Evolutionary conservation across 2,113 vertebrate species (phyloP), one percentile per base, ranked within the genome.

Genomic region (Oncorhynchus clarkii): DNA sequence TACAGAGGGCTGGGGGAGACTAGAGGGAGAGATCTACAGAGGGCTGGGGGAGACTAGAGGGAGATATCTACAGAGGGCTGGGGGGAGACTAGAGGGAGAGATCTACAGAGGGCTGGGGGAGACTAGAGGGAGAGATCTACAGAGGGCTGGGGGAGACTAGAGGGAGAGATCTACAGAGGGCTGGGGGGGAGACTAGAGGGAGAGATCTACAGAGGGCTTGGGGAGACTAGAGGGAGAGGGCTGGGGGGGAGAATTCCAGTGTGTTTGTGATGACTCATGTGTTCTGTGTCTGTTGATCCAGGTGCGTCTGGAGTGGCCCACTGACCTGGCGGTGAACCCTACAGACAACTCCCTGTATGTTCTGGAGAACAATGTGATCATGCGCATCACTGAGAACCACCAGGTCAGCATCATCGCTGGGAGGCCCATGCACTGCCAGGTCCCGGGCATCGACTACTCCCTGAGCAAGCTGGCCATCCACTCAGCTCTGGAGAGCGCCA

Each of bases 371-470:
- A 97, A 96, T 57, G 93, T 97, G 82, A 93, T 97, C 90, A 93
- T 97, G 62, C 92, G 95, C 49, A 96, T 97, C 90, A 96, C 95
- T 0, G 95, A 96, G 91, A 96, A 96, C 77, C 95, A 95, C 86
- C 95, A 96, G 90, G 96, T 97, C 82, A 96, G 95, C 94, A 95
- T 96, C 87, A 95, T 96, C 65, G 96, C 95, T 8, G 96, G 96
- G n/a, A 93, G 96, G 78, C 95, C 95, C 81, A 96, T 96, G 95
- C 96, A 97, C 90, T 97, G 96, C 88, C 95, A 96, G 91, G 95
- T 96, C 65, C 95, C 95, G 1, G 95, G 95, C 87, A 97, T 97
- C 74, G 96, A 96, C 92, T 96, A 96, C 90, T 96, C 96, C 0
- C 94, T 96, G 85, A 96, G 96, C 92, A 95, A 95, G 77, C 93